Evolutionary conservation across 1,140 invertebrate genomes (phyloP).

Genomic region (Hylyphantes graminicola): DNA sequence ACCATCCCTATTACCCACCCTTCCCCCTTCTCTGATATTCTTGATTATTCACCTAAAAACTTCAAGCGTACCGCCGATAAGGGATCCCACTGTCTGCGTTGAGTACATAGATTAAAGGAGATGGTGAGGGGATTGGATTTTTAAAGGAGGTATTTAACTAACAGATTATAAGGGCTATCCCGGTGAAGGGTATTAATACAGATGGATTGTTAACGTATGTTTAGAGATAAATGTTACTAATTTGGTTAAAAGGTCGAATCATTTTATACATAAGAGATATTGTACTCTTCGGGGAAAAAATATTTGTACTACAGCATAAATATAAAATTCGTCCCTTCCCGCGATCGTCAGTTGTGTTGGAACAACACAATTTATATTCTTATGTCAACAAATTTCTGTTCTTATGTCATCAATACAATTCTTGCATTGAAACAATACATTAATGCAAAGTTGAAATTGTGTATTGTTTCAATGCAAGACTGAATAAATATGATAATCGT

Average conservation of each 20-base stretch:
- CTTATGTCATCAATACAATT: too few relatives aligned
- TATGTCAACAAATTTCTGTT: too few relatives aligned
- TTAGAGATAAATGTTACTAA: not conserved
- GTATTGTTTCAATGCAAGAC: too few relatives aligned
- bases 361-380: too few relatives aligned
- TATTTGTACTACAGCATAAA: too few relatives aligned
- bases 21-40: not conserved
- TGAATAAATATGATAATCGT: too few relatives aligned
- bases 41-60: conserved; percentile 15
- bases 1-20: conserved; percentile 6
- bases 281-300: too few relatives aligned
- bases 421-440: too few relatives aligned
- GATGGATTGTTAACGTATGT: not conserved
- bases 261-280: too few relatives aligned
- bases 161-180: not conserved
- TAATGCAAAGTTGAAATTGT: too few relatives aligned
- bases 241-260: not conserved
- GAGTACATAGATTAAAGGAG: conserved; percentile 23
- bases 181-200: conserved; percentile 16
- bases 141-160: conserved; percentile 26
- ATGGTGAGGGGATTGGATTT: conserved; percentile 11
- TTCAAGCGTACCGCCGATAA: conserved; percentile 41
- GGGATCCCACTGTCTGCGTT: conserved; percentile 49
- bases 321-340: too few relatives aligned
- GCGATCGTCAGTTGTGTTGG: too few relatives aligned